Evolutionary conservation across 2,797 vertebrate species (phyloP).

Genomic region (Phrynocephalus guinanensis): DNA sequence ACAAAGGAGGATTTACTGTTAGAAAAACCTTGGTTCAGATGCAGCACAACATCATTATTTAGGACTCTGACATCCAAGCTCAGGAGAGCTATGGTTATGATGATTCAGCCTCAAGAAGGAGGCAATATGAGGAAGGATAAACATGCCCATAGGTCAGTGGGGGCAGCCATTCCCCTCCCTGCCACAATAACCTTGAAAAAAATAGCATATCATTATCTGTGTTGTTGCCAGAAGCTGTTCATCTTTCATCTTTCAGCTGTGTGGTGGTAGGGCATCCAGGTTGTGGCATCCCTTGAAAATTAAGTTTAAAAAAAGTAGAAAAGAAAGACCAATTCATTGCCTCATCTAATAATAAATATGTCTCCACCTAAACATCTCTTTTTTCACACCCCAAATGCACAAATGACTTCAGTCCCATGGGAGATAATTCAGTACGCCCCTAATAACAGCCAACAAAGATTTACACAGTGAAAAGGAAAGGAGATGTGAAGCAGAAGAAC

Average conservation of each 20-base stretch:
- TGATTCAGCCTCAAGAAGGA: too few species aligned
- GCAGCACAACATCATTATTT: too few species aligned
- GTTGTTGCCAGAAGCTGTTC: neutral
- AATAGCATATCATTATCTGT: neutral
- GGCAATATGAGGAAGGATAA: too few species aligned
- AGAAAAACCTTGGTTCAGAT: too few species aligned
- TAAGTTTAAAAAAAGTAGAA: neutral
- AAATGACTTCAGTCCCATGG: neutral
- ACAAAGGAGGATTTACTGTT: too few species aligned
- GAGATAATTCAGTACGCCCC: neutral
- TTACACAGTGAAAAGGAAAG: neutral
- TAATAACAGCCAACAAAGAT: neutral
- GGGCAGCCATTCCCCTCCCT: too few species aligned
- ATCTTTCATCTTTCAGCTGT: neutral
- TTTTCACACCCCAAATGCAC: neutral
- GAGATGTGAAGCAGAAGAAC: neutral
- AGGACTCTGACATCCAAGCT: too few species aligned
- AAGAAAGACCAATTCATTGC: neutral
- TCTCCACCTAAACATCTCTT: neutral
- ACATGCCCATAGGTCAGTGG: too few species aligned
- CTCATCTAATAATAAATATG: neutral
- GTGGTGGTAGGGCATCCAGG: neutral
- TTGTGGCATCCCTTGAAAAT: neutral
- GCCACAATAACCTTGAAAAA: too few species aligned
- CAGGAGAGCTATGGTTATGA: too few species aligned